A percentile compares a stretch with the other conserved stretches of the same genome.
Evolutionary conservation across 2,797 vertebrate genomes (phyloP).

Genomic region (Ibycter americanus): DNA sequence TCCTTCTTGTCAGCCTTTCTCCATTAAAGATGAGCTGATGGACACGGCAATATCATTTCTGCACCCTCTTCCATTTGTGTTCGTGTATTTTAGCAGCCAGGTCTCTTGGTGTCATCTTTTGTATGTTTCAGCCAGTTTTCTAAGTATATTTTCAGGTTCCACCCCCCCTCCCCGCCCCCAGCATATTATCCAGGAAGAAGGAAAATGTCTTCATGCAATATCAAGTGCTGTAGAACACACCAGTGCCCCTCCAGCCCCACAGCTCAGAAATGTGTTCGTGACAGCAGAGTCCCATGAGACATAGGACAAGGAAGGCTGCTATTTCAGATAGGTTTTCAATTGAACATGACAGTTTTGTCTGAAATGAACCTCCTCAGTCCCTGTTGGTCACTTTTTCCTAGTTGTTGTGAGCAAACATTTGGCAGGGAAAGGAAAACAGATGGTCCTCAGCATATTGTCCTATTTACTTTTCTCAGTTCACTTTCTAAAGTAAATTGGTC

Average conservation of each 20-base stretch:
- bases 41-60: not conserved
- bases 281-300: not conserved
- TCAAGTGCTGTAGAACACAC: not conserved
- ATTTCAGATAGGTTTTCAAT: not conserved
- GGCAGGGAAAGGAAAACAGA: conserved; percentile 63
- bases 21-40: not conserved
- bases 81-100: not conserved
- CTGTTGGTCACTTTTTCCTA: conserved; percentile 24
- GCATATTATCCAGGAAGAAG: not conserved
- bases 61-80: not conserved
- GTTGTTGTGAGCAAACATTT: conserved; percentile 3
- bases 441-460: conserved; percentile 16
- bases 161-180: not conserved
- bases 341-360: not conserved
- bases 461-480: not conserved
- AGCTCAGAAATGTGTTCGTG: not conserved
- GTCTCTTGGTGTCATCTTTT: not conserved
- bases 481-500: not conserved
- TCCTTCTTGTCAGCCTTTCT: not conserved
- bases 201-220: not conserved
- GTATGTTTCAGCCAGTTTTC: not conserved
- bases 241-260: not conserved
- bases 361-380: not conserved
- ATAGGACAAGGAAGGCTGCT: not conserved
- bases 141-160: not conserved